A percentile compares a stretch with the other conserved stretches of the same genome.
These are phyloP conservation scores for Tychaedon coryphoeus DNA, from an alignment of 2,113 vertebrate genomes.

Conservation along the genomic window DNA sequence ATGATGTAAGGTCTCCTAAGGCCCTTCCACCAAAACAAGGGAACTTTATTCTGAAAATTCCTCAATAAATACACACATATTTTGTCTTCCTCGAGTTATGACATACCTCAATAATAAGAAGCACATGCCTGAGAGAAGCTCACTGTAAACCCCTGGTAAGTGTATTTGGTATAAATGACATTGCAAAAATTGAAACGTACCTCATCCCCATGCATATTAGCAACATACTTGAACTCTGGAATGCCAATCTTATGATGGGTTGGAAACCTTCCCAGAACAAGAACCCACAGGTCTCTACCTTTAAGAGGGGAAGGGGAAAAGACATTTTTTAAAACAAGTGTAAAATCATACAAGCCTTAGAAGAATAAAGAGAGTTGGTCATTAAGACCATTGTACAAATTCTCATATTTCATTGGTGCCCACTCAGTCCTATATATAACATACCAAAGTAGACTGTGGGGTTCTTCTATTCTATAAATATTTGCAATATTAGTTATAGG, in stretches of 20 bases:
- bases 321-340: constrained; percentile 49
- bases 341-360: constrained; percentile 13
- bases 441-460: neutral
- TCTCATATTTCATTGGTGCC: neutral
- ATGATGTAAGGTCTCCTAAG: neutral
- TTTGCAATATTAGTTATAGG: neutral
- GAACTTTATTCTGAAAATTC: neutral
- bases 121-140: neutral
- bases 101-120: neutral
- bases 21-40: neutral
- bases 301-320: constrained; percentile 65
- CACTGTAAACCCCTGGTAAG: neutral
- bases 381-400: neutral
- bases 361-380: neutral
- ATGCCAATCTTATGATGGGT: constrained; percentile 82
- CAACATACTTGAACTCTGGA: constrained; percentile 94
- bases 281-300: constrained; percentile 91
- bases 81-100: neutral
- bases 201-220: constrained; percentile 95
- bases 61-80: neutral
- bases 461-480: neutral
- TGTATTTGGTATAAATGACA: constrained; percentile 14
- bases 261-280: constrained; percentile 83
- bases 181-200: constrained; percentile 71
- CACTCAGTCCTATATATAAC: neutral